Evolutionary conservation across 2,113 vertebrate species (phyloP).

Genomic region (Psettodes erumei): DNA sequence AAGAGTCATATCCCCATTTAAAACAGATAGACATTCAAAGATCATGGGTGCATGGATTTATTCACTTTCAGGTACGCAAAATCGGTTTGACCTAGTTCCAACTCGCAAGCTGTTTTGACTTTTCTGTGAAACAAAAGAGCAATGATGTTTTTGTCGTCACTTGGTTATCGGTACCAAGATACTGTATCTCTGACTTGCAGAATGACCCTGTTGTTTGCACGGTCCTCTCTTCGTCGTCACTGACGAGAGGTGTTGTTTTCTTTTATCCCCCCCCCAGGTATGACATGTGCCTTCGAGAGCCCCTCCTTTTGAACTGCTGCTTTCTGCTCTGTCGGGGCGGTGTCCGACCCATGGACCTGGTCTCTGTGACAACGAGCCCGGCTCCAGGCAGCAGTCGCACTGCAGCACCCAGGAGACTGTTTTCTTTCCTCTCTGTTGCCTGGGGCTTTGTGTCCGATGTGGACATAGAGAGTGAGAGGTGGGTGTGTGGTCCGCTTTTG

Average conservation of each 20-base stretch:
- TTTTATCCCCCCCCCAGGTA: slow-evolving; percentile 78
- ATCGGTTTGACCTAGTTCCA: neutral
- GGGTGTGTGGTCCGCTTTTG: slow-evolving; percentile 15
- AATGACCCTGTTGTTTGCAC: slow-evolving; percentile 12
- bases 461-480: slow-evolving; percentile 93
- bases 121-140: neutral
- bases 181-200: neutral
- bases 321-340: slow-evolving; percentile 90
- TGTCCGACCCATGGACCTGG: slow-evolving; percentile 87
- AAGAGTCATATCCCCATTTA: neutral
- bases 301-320: slow-evolving; percentile 91
- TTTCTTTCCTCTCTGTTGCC: slow-evolving; percentile 92
- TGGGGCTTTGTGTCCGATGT: slow-evolving; percentile 95
- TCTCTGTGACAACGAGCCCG: slow-evolving; percentile 89
- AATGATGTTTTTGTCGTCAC: neutral
- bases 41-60: neutral
- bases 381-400: slow-evolving; percentile 70
- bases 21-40: neutral
- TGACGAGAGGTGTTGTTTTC: neutral
- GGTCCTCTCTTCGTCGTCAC: slow-evolving; percentile 1
- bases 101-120: neutral
- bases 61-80: neutral
- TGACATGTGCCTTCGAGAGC: slow-evolving; percentile 88
- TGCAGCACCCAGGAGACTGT: slow-evolving; percentile 78
- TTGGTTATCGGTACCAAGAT: neutral